A percentile compares a stretch with the other conserved stretches of the same genome.
These are phyloP conservation scores for Oxyscelio sp. DNA, from an alignment of 2,888 invertebrate genomes.

Conservation along the genomic window DNA sequence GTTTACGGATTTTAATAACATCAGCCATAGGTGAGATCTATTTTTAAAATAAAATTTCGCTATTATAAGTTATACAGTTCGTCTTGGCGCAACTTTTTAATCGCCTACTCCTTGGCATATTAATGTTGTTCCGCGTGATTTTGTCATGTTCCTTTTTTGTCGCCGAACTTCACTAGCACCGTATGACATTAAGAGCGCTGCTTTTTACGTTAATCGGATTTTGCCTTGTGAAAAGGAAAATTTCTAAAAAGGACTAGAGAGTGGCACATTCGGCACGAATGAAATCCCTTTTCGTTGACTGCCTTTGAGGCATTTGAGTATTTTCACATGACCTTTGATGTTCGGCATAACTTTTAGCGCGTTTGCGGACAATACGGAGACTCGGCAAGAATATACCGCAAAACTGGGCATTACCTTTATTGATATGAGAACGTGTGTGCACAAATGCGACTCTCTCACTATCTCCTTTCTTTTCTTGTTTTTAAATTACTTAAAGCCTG, in stretches of 20 bases:
- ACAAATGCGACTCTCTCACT: slow-evolving; percentile 9
- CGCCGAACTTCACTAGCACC: slow-evolving; percentile 21
- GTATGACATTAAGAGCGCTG: slow-evolving; percentile 15
- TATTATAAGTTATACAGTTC: neutral
- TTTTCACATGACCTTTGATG: slow-evolving; percentile 38
- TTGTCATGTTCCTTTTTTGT: neutral
- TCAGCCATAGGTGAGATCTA: too few relatives aligned
- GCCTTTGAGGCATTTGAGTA: slow-evolving; percentile 36
- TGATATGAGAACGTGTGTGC: slow-evolving; percentile 27
- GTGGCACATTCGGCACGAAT: neutral
- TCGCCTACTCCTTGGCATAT: neutral
- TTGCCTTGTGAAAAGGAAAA: slow-evolving; percentile 16
- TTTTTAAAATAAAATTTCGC: too few relatives aligned
- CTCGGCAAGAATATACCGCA: slow-evolving; percentile 11
- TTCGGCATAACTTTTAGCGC: slow-evolving; percentile 41
- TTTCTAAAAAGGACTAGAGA: slow-evolving; percentile 8
- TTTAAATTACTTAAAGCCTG: slow-evolving; percentile 32
- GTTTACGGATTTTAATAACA: too few relatives aligned
- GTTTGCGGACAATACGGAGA: slow-evolving; percentile 11
- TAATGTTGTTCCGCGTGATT: neutral
- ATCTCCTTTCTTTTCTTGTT: slow-evolving; percentile 24
- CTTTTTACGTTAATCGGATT: slow-evolving; percentile 45
- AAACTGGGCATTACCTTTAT: slow-evolving; percentile 28
- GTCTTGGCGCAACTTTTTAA: neutral
- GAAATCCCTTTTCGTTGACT: slow-evolving; percentile 24